A percentile compares a stretch with the other conserved stretches of the same genome.
Conservation (phyloP, 2,797 vertebrate genomes). For the Echeneis naucrates region DNA sequence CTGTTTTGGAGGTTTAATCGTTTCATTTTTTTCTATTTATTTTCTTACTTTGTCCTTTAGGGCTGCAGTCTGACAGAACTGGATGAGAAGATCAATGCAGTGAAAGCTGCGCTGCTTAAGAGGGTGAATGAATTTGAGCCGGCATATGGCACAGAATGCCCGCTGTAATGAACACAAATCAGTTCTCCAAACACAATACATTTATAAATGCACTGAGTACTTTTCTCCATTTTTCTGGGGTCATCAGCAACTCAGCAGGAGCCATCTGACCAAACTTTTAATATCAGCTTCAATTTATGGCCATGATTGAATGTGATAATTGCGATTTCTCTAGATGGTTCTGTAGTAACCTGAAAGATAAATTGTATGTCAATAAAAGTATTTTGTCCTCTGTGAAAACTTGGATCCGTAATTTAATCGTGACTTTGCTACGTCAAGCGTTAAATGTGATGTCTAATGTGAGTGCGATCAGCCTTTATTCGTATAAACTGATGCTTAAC, state of each 20-base stretch:
- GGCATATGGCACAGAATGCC: constrained; percentile 81
- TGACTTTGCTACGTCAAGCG: background rate
- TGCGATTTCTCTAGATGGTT: background rate
- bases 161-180: constrained; percentile 67
- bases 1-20: constrained; percentile 1
- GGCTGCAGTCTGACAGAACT: constrained; percentile 94
- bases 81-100: constrained; percentile 96
- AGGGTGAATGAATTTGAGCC: constrained; percentile 89
- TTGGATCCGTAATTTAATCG: constrained; percentile 7
- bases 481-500: background rate
- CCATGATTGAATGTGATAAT: background rate
- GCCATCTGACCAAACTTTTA: background rate
- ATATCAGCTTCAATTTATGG: background rate
- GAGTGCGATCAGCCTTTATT: background rate
- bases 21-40: no score
- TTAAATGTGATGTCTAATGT: constrained; percentile 8
- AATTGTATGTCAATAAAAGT: constrained; percentile 62
- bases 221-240: background rate
- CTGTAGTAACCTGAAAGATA: constrained; percentile 35
- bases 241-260: background rate
- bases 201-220: background rate
- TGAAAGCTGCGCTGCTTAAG: constrained; percentile 92
- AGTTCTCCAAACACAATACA: background rate
- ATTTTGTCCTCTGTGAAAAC: constrained; percentile 29
- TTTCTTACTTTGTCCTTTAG: constrained; percentile 76